Evolutionary conservation across 2,888 invertebrate species (phyloP).

Genomic region (Eilema sororculum): DNA sequence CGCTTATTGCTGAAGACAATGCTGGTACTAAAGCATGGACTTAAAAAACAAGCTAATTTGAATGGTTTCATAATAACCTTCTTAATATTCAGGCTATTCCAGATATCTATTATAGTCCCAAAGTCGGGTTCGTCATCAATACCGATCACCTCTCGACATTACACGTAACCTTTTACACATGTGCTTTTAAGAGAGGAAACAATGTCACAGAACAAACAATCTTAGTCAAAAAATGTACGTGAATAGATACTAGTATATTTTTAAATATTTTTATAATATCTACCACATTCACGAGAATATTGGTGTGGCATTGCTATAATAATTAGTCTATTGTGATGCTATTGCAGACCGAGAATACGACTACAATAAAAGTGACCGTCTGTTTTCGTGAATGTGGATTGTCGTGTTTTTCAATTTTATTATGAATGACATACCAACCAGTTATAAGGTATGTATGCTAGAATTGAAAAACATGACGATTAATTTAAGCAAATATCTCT

Average conservation of each 20-base stretch:
- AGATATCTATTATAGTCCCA: slow-evolving; percentile 73
- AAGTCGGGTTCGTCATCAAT: slow-evolving; percentile 77
- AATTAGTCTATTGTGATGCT: background rate
- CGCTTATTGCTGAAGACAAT: slow-evolving; percentile 70
- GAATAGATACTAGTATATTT: slow-evolving; percentile 68
- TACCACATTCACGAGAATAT: slow-evolving; percentile 64
- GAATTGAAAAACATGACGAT: slow-evolving; percentile 72
- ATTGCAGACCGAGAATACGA: background rate
- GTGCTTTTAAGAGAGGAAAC: slow-evolving; percentile 68
- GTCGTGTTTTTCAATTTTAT: slow-evolving; percentile 70
- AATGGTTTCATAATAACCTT: slow-evolving; percentile 67
- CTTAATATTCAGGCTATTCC: slow-evolving; percentile 79
- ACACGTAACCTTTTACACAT: slow-evolving; percentile 57
- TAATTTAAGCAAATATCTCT: slow-evolving; percentile 51
- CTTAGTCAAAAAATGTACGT: slow-evolving; percentile 80
- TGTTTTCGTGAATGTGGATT: slow-evolving; percentile 63
- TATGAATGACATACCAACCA: slow-evolving; percentile 8
- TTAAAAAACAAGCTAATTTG: slow-evolving; percentile 31
- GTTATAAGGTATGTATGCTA: slow-evolving; percentile 5
- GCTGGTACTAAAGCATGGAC: slow-evolving; percentile 69
- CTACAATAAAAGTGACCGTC: slow-evolving; percentile 8
- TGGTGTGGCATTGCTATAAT: background rate
- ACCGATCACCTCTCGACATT: slow-evolving; percentile 63
- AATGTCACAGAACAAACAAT: slow-evolving; percentile 58
- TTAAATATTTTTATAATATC: slow-evolving; percentile 52